Base-by-base conservation (phyloP, 2,888 invertebrate species). In the Proisotoma minuta region DNA sequence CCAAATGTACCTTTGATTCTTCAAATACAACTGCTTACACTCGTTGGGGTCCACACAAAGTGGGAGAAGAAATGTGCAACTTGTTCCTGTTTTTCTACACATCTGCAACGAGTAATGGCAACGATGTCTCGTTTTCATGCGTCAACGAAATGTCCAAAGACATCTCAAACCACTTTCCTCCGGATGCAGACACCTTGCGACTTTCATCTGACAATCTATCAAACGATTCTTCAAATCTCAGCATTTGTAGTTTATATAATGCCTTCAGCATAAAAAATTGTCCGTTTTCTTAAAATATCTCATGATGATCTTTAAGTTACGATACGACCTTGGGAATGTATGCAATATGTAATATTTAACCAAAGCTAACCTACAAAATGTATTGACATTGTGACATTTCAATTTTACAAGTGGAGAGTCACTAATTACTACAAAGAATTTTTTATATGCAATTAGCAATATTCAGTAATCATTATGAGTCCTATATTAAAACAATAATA, bases 11-110 rank as follows among this genome's bases (percentile, higher is more conserved):
- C 26, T 61, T 57, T 50, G 50, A 57, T 24, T 57, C 61, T 1
- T 27, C 57, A 1, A 20, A n/a, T 8, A 23, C 22, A 22, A 40
- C 24, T 3, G 4, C 24, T 18, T 1, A 12, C 26, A 47, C 47
- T 23, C 43, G 22, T 4, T 61, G 61, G 61, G 61, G 61, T 4
- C 22, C 20, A 3, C 39, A 5, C 1, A 29, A 23, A 20, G 22
- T 15, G 10, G 12, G 18, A 1, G 47, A 61, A 28, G 61, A 61
- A 43, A 61, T 61, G 61, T 61, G 61, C 47, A 61, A 61, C 56
- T 43, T 61, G 57, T 61, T 61, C 28, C 3, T 61, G 23, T 61
- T 57, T 4, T 61, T 48, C 22, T 52, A 26, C 24, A 57, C 53
- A 18, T 8, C 22, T 12, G 34, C 53, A 15, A 5, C 52, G 28